Conservation (phyloP, 2,113 vertebrate species). For the Nestor notabilis region DNA sequence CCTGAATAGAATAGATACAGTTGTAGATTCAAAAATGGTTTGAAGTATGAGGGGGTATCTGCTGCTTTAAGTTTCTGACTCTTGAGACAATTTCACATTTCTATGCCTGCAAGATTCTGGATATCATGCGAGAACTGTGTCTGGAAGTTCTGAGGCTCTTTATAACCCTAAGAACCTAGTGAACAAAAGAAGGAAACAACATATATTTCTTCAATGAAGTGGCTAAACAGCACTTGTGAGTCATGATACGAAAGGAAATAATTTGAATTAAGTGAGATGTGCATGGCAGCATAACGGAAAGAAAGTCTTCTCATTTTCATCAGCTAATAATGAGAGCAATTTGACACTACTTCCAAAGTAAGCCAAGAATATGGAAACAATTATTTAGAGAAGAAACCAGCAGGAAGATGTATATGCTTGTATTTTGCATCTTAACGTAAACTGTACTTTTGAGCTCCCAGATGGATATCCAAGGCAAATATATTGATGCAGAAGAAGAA, state of each 20-base stretch:
- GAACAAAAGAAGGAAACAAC: conserved; percentile 15
- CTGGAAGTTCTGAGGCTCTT: conserved; percentile 31
- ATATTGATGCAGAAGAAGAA: not conserved
- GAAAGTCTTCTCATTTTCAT: conserved; percentile 70
- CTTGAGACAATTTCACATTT: not conserved
- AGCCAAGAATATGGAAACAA: conserved; percentile 76
- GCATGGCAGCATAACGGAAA: conserved; percentile 40
- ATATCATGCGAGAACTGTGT: not conserved
- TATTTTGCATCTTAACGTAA: conserved; percentile 66
- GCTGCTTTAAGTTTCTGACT: not conserved
- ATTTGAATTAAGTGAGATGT: conserved; percentile 71
- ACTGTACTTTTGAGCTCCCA: conserved; percentile 52
- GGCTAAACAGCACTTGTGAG: conserved; percentile 51
- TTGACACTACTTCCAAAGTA: conserved; percentile 63
- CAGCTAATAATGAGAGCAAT: conserved; percentile 77
- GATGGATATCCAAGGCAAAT: not conserved
- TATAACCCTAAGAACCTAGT: not conserved
- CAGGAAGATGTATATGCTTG: conserved; percentile 53
- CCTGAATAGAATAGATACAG: not conserved
- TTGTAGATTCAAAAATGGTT: not conserved
- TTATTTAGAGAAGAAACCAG: conserved; percentile 69
- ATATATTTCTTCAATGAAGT: conserved; percentile 54
- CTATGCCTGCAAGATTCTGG: not conserved
- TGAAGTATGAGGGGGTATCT: not conserved
- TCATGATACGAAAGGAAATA: conserved; percentile 66